Evolutionary conservation across 2,888 invertebrate genomes (phyloP).

Genomic region (Selenia dentaria): DNA sequence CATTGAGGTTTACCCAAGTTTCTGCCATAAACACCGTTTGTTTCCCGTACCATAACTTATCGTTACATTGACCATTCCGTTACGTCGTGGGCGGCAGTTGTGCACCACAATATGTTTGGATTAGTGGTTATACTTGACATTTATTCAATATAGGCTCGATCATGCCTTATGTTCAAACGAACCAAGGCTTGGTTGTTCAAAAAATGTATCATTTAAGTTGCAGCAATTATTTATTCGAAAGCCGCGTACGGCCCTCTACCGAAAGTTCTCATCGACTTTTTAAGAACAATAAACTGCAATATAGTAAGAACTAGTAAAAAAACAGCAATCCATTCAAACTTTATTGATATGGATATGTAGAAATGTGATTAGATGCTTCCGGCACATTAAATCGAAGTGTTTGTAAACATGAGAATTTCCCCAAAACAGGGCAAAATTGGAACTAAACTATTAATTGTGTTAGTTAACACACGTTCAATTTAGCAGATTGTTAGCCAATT

Average conservation of each 20-base stretch:
- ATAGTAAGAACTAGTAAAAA: too few relatives aligned
- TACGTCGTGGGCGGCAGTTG: neutral
- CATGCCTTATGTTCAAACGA: neutral
- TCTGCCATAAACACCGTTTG: constrained; percentile 25
- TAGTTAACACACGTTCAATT: constrained; percentile 10
- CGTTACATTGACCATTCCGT: constrained; percentile 62
- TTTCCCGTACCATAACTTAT: constrained; percentile 65
- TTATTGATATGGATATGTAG: neutral
- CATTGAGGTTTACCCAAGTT: too few relatives aligned
- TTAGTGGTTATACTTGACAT: constrained; percentile 25
- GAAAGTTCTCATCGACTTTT: too few relatives aligned
- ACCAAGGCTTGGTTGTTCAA: neutral
- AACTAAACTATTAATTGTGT: constrained; percentile 13
- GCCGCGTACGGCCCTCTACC: too few relatives aligned
- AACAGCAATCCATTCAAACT: too few relatives aligned
- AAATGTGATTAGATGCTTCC: too few relatives aligned
- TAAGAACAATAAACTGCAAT: too few relatives aligned
- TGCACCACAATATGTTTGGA: constrained; percentile 11
- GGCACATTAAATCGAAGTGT: too few relatives aligned
- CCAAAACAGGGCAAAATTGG: neutral
- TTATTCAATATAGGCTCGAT: neutral
- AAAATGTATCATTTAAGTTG: too few relatives aligned
- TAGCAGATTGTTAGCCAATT: constrained; percentile 9
- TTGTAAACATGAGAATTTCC: too few relatives aligned
- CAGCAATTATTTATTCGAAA: too few relatives aligned